phyloP scores from a whole-genome alignment of 1,140 invertebrate species.

The Ceratitis capitata region DNA sequence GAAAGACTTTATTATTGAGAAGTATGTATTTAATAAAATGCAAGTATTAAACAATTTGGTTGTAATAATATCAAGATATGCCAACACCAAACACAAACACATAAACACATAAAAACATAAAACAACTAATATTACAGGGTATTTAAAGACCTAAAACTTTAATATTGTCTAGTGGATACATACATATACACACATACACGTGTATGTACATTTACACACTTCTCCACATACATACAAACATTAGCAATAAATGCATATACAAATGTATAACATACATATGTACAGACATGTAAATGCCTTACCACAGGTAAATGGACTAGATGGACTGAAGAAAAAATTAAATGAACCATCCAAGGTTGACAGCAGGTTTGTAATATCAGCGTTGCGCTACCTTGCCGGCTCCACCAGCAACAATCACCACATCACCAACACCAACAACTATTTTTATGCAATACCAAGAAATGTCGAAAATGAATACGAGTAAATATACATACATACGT shows the following conservation, averaged over 20 bases:
- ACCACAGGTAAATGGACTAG: not conserved
- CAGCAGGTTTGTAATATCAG: constrained; percentile 29
- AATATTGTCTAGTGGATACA: not conserved
- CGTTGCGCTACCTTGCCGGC: not conserved
- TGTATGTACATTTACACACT: not conserved
- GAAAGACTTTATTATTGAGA: not conserved
- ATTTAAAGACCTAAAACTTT: not conserved
- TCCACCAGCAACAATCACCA: not conserved
- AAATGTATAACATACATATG: not conserved
- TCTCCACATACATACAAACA: not conserved
- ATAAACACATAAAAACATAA: not conserved
- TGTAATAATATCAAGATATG: not conserved
- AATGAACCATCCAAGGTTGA: constrained; percentile 12
- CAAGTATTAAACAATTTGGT: not conserved
- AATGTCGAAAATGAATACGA: constrained; percentile 1
- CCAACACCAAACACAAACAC: not conserved
- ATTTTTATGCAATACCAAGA: constrained; percentile 8
- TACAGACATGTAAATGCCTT: not conserved
- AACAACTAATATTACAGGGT: not conserved
- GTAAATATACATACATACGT: not conserved
- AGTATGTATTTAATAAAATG: not conserved
- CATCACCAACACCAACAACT: not conserved
- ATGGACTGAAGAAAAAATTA: not conserved
- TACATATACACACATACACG: not conserved
- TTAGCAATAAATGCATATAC: not conserved